Base-by-base conservation (phyloP, 2,888 invertebrate genomes). In the Synanthedon tipuliformis region DNA sequence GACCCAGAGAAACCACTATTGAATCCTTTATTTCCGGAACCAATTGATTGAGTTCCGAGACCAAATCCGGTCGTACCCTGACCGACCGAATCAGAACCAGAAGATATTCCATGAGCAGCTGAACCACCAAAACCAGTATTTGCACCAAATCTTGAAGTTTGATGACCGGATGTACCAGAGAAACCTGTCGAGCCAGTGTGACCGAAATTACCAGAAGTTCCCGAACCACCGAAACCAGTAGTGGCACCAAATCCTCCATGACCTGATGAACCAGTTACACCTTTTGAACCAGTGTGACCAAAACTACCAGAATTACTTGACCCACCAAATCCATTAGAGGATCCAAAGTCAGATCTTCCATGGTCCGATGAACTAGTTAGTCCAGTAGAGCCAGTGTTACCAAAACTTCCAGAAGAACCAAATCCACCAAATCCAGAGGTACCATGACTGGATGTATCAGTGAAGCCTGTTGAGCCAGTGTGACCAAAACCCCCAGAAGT, bases 281-380 rank as follows among this genome's bases (percentile, higher is more conserved):
- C 45, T 45, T n/a, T 13, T 11, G 12, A n/a, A 1, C 34, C 34
- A 34, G 34, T 34, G 11, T n/a, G 13, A 7, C 45, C 45, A 12
- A 45, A 45, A 13, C 27, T 52, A 41, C 56, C 54, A 41, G 56
- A 57, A 34, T 53, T 54, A 52, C 52, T 52, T 51, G 52, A 41
- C 12, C 13, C 45, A 41, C 51, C 41, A 45, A 52, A 50, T 13
- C 34, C 18, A 40, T 49, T 13, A 40, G 41, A 50, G 40, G 41
- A 45, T n/a, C 48, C 45, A 16, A 54, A 55, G 12, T 52, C 49
- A 34, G 52, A 49, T 5, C 50, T 45, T 5, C 54, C 53, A n/a
- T 11, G n/a, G 8, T 45, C 51, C n/a, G 51, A 51, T 34, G 8
- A 34, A 27, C 27, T 3, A 27, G 27, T 27, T 34, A 34, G 3